Conservation (phyloP, 2,888 invertebrate genomes). For the Euproctis similis region DNA sequence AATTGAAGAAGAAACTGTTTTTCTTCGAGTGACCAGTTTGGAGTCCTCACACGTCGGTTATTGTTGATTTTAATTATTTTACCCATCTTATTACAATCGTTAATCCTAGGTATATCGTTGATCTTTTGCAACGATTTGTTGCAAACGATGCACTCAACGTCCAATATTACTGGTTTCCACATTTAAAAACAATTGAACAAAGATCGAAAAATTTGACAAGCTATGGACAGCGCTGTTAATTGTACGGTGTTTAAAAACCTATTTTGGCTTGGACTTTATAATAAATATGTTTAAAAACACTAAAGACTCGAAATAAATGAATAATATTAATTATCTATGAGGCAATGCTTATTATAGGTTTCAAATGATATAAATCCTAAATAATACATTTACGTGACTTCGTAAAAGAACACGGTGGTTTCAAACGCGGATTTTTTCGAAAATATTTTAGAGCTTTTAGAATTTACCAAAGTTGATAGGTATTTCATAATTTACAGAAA, state of each 20-base stretch:
- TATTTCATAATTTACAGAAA: no score
- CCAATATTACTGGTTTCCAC: constrained; percentile 66
- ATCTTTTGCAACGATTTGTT: constrained; percentile 71
- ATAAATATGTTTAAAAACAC: constrained; percentile 18
- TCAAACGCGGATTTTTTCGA: no score
- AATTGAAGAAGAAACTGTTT: constrained; percentile 64
- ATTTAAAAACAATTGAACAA: constrained; percentile 65
- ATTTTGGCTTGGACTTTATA: constrained; percentile 29
- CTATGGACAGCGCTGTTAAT: constrained; percentile 31
- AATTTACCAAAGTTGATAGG: no score
- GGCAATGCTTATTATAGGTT: no score
- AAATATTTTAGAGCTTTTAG: no score
- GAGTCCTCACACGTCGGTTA: constrained; percentile 54
- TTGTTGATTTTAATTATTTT: constrained; percentile 53
- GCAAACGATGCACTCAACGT: constrained; percentile 71
- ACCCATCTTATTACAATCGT: constrained; percentile 47
- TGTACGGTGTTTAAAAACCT: constrained; percentile 30
- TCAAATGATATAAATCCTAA: no score
- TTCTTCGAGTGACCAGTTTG: constrained; percentile 66
- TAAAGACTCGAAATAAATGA: constrained; percentile 20
- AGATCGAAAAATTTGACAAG: constrained; percentile 38
- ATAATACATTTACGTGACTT: no score
- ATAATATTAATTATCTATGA: constrained; percentile 19
- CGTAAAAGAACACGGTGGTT: no score
- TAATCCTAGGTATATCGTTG: constrained; percentile 45